phyloP scores from a whole-genome alignment of 2,888 invertebrate genomes.

The Encarsia formosa region DNA sequence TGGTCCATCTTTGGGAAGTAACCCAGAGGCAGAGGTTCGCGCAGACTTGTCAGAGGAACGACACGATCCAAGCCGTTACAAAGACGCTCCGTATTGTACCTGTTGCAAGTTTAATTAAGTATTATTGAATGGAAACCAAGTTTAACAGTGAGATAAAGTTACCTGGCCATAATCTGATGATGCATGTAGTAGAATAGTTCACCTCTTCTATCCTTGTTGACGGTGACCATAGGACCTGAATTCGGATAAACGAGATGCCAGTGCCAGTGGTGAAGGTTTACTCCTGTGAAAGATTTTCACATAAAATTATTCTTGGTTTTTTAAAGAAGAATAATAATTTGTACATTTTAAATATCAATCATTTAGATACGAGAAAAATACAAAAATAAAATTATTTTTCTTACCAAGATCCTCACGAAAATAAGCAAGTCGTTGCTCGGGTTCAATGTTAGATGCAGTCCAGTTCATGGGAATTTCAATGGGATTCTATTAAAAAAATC shows the following conservation, averaged over 20 bases:
- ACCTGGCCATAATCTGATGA: slow-evolving; percentile 64
- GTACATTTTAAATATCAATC: too few relatives aligned
- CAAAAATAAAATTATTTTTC: too few relatives aligned
- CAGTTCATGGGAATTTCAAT: slow-evolving; percentile 70
- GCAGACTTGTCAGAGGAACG: slow-evolving; percentile 61
- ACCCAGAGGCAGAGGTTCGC: slow-evolving; percentile 68
- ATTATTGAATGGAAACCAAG: too few relatives aligned
- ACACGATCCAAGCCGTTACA: slow-evolving; percentile 67
- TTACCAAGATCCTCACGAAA: slow-evolving; percentile 80
- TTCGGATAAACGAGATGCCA: slow-evolving; percentile 87
- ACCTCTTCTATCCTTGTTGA: slow-evolving; percentile 71
- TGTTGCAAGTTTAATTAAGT: slow-evolving; percentile 37
- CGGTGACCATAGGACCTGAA: slow-evolving; percentile 62
- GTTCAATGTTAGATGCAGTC: slow-evolving; percentile 70
- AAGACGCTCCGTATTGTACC: slow-evolving; percentile 73
- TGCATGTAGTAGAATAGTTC: slow-evolving; percentile 81
- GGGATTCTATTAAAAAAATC: slow-evolving; percentile 54
- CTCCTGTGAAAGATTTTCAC: too few relatives aligned
- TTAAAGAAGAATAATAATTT: too few relatives aligned
- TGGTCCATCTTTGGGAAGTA: slow-evolving; percentile 84
- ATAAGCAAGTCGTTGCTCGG: slow-evolving; percentile 77
- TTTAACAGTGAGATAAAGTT: background rate
- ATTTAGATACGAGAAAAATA: too few relatives aligned
- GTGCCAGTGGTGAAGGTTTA: slow-evolving; percentile 88
- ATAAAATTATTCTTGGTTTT: too few relatives aligned